Evolutionary conservation across 2,888 invertebrate genomes (phyloP).

Genomic region (Dione juno): DNA sequence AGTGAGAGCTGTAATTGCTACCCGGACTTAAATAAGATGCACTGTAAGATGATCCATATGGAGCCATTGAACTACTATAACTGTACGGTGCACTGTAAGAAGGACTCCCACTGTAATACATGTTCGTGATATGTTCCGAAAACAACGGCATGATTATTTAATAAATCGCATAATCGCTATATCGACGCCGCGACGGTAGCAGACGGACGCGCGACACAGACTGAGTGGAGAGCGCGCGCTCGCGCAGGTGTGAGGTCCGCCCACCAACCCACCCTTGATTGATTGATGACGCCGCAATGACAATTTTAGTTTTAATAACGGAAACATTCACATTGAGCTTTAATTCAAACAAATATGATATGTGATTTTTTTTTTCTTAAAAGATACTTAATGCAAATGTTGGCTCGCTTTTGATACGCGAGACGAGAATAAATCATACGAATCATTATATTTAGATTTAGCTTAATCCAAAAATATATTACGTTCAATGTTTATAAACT

Average conservation of each 20-base stretch:
- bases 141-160: conserved; percentile 85
- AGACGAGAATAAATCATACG: conserved; percentile 44
- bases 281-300: conserved; percentile 71
- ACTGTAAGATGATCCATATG: conserved; percentile 71
- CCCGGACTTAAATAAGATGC: conserved; percentile 81
- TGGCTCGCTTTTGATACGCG: conserved; percentile 37
- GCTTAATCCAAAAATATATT: conserved; percentile 28
- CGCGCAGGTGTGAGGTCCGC: conserved; percentile 53
- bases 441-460: conserved; percentile 39
- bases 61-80: conserved; percentile 73
- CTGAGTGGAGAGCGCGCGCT: conserved; percentile 49
- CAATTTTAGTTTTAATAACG: conserved; percentile 55
- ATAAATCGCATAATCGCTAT: conserved; percentile 58
- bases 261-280: conserved; percentile 63
- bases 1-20: conserved; percentile 76
- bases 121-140: conserved; percentile 86
- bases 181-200: conserved; percentile 60
- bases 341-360: neutral
- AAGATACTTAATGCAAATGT: conserved; percentile 40
- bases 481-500: conserved; percentile 2
- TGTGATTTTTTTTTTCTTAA: conserved; percentile 15
- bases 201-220: conserved; percentile 52
- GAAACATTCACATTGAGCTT: neutral
- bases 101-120: conserved; percentile 79
- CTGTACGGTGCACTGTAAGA: conserved; percentile 78